Conservation (phyloP, 2,797 vertebrate species). For the Oreortyx pictus region DNA sequence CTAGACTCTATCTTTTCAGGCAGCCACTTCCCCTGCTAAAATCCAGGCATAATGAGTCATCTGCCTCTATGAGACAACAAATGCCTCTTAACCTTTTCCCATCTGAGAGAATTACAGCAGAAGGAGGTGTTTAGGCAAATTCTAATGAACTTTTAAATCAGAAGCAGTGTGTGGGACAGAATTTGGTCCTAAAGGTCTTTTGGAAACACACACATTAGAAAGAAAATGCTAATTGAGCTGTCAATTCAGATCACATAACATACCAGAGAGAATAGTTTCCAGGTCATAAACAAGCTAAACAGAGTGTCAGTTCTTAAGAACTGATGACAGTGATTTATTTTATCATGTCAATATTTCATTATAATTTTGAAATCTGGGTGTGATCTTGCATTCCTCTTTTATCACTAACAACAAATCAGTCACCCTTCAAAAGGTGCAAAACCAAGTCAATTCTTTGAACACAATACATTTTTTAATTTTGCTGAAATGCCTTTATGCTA, state of each 20-base stretch:
- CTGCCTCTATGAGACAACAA: constrained; percentile 26
- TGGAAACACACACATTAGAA: neutral
- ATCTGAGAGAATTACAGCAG: constrained; percentile 27
- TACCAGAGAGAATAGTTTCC: neutral
- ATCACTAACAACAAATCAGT: neutral
- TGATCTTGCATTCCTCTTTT: constrained; percentile 4
- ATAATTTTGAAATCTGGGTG: neutral
- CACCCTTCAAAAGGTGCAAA: neutral
- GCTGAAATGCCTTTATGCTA: neutral
- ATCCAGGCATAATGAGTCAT: constrained; percentile 57
- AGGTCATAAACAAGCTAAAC: neutral
- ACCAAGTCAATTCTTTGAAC: neutral
- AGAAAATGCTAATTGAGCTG: constrained; percentile 38
- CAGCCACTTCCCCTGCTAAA: constrained; percentile 39
- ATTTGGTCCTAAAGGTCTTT: constrained; percentile 31
- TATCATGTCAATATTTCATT: neutral
- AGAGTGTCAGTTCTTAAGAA: neutral
- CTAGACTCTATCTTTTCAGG: constrained; percentile 49
- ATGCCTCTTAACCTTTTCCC: constrained; percentile 54
- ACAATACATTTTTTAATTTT: neutral
- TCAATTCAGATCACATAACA: neutral
- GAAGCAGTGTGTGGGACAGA: neutral
- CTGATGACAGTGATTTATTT: neutral
- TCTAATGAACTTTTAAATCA: constrained; percentile 49
- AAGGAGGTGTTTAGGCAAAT: constrained; percentile 22